Base-by-base conservation (phyloP, 2,888 invertebrate species). In the Cremastinae sp. region DNA sequence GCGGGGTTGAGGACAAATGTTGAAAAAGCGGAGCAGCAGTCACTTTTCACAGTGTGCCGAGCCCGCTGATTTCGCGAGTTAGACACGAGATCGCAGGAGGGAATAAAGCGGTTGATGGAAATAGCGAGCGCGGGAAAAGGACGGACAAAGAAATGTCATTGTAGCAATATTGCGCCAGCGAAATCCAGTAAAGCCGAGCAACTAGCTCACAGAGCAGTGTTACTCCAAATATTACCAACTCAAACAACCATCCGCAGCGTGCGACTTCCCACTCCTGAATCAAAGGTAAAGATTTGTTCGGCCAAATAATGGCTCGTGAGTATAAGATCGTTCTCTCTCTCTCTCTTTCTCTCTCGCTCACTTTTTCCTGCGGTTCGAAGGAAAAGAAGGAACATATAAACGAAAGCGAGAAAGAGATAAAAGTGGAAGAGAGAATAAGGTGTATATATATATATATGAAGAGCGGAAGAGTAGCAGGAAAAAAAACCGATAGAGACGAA, bases 251-350 rank as follows among this genome's bases (percentile, higher is more conserved):
- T 82, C 78, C 71, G 78, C n/a, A n/a, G n/a, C 80, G 83, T 82
- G 80, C 76, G 79, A 78, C 78, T 78, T 79, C 81, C 81, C 80
- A 80, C 79, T 82, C 79, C 79, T 81, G 81, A 84, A 84, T 84
- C 86, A 84, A 85, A 85, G 81, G 85, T 83, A 85, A 86, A 86
- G 86, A 86, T 86, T 86, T 84, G 85, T 84, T 84, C 86, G 83
- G 83, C 84, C 85, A 86, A 86, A 85, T 84, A 85, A 85, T 86
- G 81, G 84, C 83, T 82, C 79, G 81, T 75, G 80, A 80, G 76
- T 54, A 75, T 80, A 78, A 74, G 34, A 38, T 45, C 45, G 43
- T 20, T 36, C 54, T 16, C 34, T 12, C 43, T 45, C 54, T 18
- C 65, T 34, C 43, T 36, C 51, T 53, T 53, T 22, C 53, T 38